Evolutionary conservation across 2,113 vertebrate species (phyloP), one percentile per base, ranked within the genome.

Genomic region (Stomatorhinus ivindoensis): DNA sequence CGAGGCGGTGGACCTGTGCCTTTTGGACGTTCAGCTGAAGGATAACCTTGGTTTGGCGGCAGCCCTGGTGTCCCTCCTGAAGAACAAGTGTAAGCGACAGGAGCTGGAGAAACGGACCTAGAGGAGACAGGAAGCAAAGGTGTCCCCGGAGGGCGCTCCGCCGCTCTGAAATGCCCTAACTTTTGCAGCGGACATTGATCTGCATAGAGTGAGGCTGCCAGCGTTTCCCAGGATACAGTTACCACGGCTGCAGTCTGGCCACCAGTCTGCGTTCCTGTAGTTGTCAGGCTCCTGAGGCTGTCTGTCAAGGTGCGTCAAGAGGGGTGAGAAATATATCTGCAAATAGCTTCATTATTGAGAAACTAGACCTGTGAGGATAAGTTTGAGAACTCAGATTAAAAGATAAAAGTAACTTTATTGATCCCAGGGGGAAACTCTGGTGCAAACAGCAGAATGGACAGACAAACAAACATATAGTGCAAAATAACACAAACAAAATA

Each of bases 21-120:
- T 97, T 83, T 90, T 93, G 92, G 96, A 97, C 91, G 92, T 96
- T 90, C 95, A 97, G 92, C 95, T 96, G 83, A 97, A 97, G 91
- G 96, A 97, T 17, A 95, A 97, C 0, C 88, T 95, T 92, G 91
- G 93, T 51, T 96, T 96, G 96, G 95, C 93, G 73, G 93, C 93
- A 50, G 94, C 93, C 0, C 92, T 97, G 89, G 48, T 93, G 89
- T 93, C 96, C 0, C 96, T 97, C 88, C 92, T 97, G 91, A 95
- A 97, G 91, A 98, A 97, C 0, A 96, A 97, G 89, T 97, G 96
- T 39, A 96, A 97, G 93, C 94, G 95, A 50, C 94, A 92, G 91
- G 91, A 96, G 88, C 47, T 97, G 87, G 95, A 94, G 39, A 95
- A 92, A 90, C 90, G 93, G 51, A 94, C 92, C 0, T 87, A 90